Percentiles rank a stretch among this genome's conserved stretches.
Evolutionary conservation across 2,797 vertebrate genomes (phyloP).

Genomic region (Alosa sapidissima): DNA sequence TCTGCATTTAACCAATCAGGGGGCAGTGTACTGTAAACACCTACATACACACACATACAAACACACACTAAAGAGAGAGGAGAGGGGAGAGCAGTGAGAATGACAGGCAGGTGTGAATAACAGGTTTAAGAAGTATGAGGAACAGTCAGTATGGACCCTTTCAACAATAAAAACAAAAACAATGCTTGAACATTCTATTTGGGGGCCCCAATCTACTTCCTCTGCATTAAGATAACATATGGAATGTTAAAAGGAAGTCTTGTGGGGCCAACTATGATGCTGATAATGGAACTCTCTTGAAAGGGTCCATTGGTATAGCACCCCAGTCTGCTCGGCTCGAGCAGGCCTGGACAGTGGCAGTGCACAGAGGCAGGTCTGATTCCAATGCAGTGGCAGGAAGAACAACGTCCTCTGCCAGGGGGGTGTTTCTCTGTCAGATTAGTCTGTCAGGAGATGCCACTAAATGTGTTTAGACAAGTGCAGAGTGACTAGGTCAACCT

Average conservation of each 20-base stretch:
- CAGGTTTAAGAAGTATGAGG: not conserved
- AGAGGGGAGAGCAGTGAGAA: slow-evolving; percentile 31
- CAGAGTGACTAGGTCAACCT: not conserved
- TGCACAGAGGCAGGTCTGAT: not conserved
- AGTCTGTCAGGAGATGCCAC: not conserved
- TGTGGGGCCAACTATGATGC: too few species aligned
- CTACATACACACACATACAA: too few species aligned
- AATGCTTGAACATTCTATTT: too few species aligned
- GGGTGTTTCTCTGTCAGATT: not conserved
- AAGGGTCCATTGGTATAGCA: not conserved
- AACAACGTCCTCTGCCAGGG: not conserved
- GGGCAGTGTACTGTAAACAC: too few species aligned
- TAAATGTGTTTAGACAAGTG: not conserved
- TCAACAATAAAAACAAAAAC: too few species aligned
- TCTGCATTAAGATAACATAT: too few species aligned
- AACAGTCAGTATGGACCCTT: too few species aligned
- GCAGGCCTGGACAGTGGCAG: not conserved
- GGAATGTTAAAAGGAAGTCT: too few species aligned
- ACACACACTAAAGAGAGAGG: slow-evolving; percentile 31
- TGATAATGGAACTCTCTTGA: too few species aligned
- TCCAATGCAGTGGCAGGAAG: not conserved
- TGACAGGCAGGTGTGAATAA: too few species aligned
- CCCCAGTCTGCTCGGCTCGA: not conserved
- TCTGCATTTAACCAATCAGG: too few species aligned
- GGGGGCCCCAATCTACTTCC: too few species aligned